These are phyloP conservation scores for Acanthosepion pharaonis DNA, from an alignment of 2,888 invertebrate species.

Conservation along the genomic window DNA sequence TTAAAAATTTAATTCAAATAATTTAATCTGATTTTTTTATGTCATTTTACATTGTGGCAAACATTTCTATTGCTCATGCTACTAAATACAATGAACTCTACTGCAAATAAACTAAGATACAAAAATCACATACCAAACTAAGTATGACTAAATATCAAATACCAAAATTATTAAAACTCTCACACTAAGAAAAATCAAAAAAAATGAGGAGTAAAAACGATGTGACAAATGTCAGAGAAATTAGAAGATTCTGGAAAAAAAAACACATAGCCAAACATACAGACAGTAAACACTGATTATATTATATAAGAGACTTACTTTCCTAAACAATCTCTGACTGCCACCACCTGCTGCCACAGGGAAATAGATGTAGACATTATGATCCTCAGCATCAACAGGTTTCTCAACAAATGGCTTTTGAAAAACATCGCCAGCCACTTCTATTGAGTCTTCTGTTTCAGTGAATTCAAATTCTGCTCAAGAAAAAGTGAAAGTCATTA, in stretches of 20 bases:
- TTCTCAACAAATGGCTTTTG: slow-evolving; percentile 99
- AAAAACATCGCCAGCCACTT: slow-evolving; percentile 92
- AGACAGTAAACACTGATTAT: background rate
- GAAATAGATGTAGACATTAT: slow-evolving; percentile 99
- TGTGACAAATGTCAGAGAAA: background rate
- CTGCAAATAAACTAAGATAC: background rate
- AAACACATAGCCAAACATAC: too few relatives aligned
- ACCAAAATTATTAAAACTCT: background rate
- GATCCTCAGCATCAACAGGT: slow-evolving; percentile 99
- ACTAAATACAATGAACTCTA: background rate
- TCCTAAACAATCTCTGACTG: slow-evolving; percentile 96
- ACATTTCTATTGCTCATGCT: background rate
- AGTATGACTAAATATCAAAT: background rate
- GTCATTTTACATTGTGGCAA: background rate
- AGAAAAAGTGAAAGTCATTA: background rate
- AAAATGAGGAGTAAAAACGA: background rate
- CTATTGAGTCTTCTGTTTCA: slow-evolving; percentile 97
- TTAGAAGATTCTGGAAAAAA: background rate
- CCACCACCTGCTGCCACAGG: slow-evolving; percentile 98
- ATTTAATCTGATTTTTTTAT: background rate
- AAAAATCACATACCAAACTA: background rate
- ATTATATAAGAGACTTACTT: slow-evolving; percentile 79
- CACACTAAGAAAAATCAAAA: background rate
- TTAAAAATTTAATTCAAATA: background rate
- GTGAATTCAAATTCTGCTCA: slow-evolving; percentile 82